Percentiles rank a stretch among this genome's conserved stretches.
Evolutionary conservation across 2,113 vertebrate genomes (phyloP).

Genomic region (Prietella phreatophila): DNA sequence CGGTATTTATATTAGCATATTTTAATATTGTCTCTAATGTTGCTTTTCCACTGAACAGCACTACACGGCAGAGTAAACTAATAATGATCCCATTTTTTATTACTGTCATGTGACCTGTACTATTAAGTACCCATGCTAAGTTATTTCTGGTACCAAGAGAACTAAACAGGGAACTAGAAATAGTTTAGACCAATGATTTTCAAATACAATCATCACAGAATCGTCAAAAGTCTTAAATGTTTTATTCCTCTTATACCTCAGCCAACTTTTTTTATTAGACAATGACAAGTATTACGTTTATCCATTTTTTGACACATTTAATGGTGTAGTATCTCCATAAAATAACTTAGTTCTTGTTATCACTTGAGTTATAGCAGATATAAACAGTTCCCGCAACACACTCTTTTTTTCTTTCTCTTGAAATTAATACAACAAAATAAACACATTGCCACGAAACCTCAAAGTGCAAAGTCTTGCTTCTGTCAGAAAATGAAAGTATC

Average conservation of each 20-base stretch:
- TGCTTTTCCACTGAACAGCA: background rate
- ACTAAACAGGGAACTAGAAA: background rate
- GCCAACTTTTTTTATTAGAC: background rate
- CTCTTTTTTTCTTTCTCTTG: background rate
- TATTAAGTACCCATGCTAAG: background rate
- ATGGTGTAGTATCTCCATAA: background rate
- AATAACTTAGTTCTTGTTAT: background rate
- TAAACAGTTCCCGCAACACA: background rate
- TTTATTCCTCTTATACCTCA: background rate
- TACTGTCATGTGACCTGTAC: background rate
- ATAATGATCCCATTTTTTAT: background rate
- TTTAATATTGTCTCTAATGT: background rate
- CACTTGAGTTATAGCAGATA: background rate
- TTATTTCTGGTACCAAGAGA: background rate
- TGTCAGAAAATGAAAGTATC: background rate
- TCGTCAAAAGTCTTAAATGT: background rate
- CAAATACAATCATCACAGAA: background rate
- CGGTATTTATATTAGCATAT: constrained; percentile 45
- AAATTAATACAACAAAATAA: background rate
- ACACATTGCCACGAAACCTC: background rate
- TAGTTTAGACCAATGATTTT: background rate
- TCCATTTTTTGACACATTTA: background rate
- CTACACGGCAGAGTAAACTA: background rate
- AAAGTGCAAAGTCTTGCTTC: background rate
- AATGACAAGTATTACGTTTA: background rate